Evolutionary conservation across 2,888 invertebrate genomes (phyloP).

Genomic region (Watsonalla binaria): DNA sequence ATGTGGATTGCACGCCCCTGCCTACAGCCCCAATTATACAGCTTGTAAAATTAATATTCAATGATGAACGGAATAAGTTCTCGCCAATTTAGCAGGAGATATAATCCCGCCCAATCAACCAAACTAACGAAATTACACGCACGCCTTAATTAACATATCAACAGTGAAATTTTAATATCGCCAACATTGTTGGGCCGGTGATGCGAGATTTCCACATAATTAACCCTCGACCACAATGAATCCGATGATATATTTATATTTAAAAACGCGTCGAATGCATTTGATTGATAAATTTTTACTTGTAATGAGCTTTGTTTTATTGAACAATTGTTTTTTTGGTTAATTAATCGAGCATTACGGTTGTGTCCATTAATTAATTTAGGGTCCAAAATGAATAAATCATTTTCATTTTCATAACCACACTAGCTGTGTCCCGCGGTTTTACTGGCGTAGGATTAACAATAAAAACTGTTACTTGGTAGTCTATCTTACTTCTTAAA

Average conservation of each 20-base stretch:
- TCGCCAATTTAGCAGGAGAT: not conserved
- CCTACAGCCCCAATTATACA: too few species aligned
- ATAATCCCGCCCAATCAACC: slow-evolving; percentile 12
- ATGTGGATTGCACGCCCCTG: too few species aligned
- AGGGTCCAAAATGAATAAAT: too few species aligned
- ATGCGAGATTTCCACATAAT: slow-evolving; percentile 39
- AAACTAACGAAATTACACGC: slow-evolving; percentile 21
- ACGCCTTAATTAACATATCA: slow-evolving; percentile 38
- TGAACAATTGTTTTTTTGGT: not conserved
- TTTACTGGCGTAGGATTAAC: too few species aligned
- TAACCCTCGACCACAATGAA: slow-evolving; percentile 24
- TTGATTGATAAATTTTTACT: slow-evolving; percentile 38
- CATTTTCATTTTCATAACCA: too few species aligned
- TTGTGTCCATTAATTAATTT: not conserved
- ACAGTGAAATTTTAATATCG: slow-evolving; percentile 39
- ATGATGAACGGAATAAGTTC: too few species aligned
- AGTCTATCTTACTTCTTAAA: too few species aligned
- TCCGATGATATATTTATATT: slow-evolving; percentile 34
- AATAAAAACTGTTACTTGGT: too few species aligned
- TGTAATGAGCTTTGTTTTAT: slow-evolving; percentile 1
- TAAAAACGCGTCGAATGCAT: slow-evolving; percentile 38
- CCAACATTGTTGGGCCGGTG: slow-evolving; percentile 16
- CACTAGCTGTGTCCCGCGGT: too few species aligned
- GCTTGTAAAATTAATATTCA: too few species aligned
- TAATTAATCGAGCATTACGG: too few species aligned